Conservation (phyloP, 2,113 vertebrate species). For the Leuciscus idus region DNA sequence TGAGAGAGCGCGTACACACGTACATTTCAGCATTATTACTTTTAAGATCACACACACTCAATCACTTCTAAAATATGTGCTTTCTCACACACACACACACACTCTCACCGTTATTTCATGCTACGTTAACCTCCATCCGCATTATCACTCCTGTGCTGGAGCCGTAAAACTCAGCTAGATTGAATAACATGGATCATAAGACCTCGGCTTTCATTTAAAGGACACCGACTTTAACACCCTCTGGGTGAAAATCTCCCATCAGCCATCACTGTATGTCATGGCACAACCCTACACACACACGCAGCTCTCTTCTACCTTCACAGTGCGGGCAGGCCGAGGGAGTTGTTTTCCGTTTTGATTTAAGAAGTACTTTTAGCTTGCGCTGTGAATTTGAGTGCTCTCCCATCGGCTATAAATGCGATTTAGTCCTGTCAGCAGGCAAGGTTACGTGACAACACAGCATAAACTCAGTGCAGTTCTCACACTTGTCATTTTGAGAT, state of each 20-base stretch:
- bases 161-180: constrained; percentile 56
- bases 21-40: constrained; percentile 44
- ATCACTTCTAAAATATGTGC: constrained; percentile 40
- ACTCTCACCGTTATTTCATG: constrained; percentile 67
- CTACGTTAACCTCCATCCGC: constrained; percentile 68
- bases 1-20: constrained; percentile 60
- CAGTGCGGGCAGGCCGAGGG: neutral
- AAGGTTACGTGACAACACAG: neutral
- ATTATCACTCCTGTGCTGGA: constrained; percentile 59
- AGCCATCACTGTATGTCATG: constrained; percentile 14
- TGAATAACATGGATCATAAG: constrained; percentile 52
- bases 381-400: constrained; percentile 1
- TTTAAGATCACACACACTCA: constrained; percentile 34
- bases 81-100: neutral
- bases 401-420: neutral
- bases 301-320: neutral
- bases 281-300: neutral
- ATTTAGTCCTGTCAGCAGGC: constrained; percentile 3
- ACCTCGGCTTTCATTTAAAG: constrained; percentile 42
- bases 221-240: constrained; percentile 36
- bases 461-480: neutral
- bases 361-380: constrained; percentile 9
- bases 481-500: neutral
- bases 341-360: constrained; percentile 39
- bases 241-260: constrained; percentile 28